Conservation (phyloP, 92 coral and sea anemone genomes). For the Parazoanthus atlanticus region DNA sequence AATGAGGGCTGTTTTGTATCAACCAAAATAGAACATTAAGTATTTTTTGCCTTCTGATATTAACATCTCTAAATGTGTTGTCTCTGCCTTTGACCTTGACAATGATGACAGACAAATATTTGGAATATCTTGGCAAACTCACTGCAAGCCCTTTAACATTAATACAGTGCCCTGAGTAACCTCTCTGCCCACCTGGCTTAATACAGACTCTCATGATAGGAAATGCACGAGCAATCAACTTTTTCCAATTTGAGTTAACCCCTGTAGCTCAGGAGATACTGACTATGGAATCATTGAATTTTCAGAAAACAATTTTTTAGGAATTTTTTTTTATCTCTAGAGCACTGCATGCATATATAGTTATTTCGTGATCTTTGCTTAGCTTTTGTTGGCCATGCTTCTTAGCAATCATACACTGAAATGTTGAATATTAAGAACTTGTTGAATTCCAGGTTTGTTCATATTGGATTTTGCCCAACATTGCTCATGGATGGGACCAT, state of each 20-base stretch:
- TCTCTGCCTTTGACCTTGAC: constrained; percentile 32
- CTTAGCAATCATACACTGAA: constrained; percentile 43
- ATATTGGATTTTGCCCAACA: constrained; percentile 57
- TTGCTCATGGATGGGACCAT: constrained; percentile 37
- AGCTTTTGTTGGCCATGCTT: constrained; percentile 54
- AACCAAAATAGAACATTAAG: constrained; percentile 52
- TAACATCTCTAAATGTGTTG: not conserved
- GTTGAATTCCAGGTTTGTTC: constrained; percentile 21
- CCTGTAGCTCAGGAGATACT: constrained; percentile 46
- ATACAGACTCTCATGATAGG: constrained; percentile 48
- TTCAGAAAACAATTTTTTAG: constrained; percentile 46
- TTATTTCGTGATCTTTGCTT: constrained; percentile 42
- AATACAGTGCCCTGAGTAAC: constrained; percentile 50
- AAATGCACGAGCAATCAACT: constrained; percentile 52
- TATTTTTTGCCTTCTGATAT: constrained; percentile 48
- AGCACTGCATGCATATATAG: constrained; percentile 34
- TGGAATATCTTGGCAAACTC: constrained; percentile 56
- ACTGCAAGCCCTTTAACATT: constrained; percentile 48
- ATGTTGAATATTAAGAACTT: constrained; percentile 34
- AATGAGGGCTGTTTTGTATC: not conserved
- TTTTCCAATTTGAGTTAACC: constrained; percentile 36
- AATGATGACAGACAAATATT: constrained; percentile 47
- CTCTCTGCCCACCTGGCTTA: constrained; percentile 51
- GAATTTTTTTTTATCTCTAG: constrained; percentile 44
- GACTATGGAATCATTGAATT: constrained; percentile 48